Evolutionary conservation across 1,140 invertebrate species (phyloP), one percentile per base, ranked within the genome.

Genomic region (Rhopalosiphum maidis): DNA sequence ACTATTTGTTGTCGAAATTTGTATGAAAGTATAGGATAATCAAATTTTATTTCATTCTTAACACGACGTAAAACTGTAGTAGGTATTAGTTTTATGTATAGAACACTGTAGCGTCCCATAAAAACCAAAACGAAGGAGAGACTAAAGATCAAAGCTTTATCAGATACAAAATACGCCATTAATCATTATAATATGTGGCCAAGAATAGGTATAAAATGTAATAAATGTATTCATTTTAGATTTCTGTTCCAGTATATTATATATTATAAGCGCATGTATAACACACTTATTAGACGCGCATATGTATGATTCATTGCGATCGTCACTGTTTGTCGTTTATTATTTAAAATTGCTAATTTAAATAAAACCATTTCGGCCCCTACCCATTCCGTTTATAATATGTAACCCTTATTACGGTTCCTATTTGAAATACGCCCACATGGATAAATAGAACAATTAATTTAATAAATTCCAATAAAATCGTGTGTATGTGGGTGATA

Each of bases 391-490:
- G 25, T 68, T n/a, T 11, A 68, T 68, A n/a, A 54, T 68, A 68
- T n/a, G 35, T 30, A n/a, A 54, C 87, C 87, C 87, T 89, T 89
- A 37, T 89, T 89, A 35, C 18, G 15, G 15, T 4, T 2, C 41
- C n/a, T 89, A 54, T 88, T 88, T 11, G 6, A 60, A 90, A 43
- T 23, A 55, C 88, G 88, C 88, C 88, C 88, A 41, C 88, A 90
- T 60, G 88, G 35, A 90, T 60, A 60, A 60, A 90, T 90, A 90
- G 54, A 54, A 90, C 88, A 90, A 60, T 90, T 41, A 41, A 41
- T 60, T 55, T 43, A 55, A 68, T 68, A n/a, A 60, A 90, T 90
- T 35, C 88, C 22, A 90, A 60, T 90, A 90, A 90, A 90, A 55
- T 37, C 54, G 11, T 30, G 54, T 25, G 35, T 35, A 90, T 90